These are phyloP conservation scores for Cryptomyrus ogoouensis DNA, from an alignment of 2,113 vertebrate species.

Conservation along the genomic window DNA sequence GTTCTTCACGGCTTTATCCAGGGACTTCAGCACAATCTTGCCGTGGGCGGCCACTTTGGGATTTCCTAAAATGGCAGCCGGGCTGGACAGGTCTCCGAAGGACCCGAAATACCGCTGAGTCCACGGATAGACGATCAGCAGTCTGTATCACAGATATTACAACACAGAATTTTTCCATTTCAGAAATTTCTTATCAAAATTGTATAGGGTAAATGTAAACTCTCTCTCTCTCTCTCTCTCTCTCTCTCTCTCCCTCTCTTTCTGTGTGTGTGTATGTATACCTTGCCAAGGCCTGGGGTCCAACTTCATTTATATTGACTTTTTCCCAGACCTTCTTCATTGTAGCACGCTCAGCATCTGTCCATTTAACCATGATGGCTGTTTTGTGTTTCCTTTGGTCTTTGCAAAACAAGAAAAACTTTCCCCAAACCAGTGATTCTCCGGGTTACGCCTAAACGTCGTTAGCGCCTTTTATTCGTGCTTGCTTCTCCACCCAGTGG, in stretches of 20 bases:
- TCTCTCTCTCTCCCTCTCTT: no score
- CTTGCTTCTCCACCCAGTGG: neutral
- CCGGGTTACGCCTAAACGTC: neutral
- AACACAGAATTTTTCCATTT: neutral
- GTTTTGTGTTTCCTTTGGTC: neutral
- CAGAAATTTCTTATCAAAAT: neutral
- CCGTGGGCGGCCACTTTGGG: conserved; percentile 55
- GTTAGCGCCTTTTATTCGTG: neutral
- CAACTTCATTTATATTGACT: conserved; percentile 33
- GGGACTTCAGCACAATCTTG: conserved; percentile 55
- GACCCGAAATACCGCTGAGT: conserved; percentile 73
- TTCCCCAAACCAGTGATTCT: neutral
- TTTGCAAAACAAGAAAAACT: neutral
- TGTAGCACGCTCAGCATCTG: conserved; percentile 40
- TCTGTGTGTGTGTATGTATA: conserved; percentile 19
- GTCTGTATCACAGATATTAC: conserved; percentile 28
- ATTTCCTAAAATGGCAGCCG: conserved; percentile 51
- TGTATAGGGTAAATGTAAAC: neutral
- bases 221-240: neutral
- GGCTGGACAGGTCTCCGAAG: conserved; percentile 64
- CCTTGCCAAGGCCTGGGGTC: conserved; percentile 45
- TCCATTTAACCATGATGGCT: conserved; percentile 53
- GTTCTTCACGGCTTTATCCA: conserved; percentile 60
- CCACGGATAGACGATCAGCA: conserved; percentile 62
- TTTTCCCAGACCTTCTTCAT: conserved; percentile 39